Conservation (phyloP, 1,140 invertebrate genomes). For the Drosophila takahashii region DNA sequence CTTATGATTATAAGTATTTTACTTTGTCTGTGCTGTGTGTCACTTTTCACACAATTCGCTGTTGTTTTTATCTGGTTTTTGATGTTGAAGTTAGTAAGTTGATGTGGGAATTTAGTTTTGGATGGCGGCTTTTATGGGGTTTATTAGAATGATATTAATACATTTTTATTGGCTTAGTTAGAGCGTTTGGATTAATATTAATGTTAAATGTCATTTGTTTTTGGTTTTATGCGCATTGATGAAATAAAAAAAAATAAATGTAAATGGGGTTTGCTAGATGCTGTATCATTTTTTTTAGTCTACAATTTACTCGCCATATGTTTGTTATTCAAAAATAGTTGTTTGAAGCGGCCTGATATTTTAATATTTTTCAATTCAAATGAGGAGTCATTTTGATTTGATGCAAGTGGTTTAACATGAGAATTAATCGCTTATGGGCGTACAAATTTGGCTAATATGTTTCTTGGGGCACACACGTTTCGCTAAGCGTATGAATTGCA, state of each 20-base stretch:
- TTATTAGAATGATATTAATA: conserved; percentile 26
- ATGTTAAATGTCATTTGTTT: conserved; percentile 57
- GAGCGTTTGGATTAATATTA: conserved; percentile 42
- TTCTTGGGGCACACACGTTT: conserved; percentile 41
- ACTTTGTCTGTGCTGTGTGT: conserved; percentile 16
- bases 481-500: conserved; percentile 12
- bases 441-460: conserved; percentile 18
- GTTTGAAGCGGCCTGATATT: neutral
- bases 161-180: conserved; percentile 31
- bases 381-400: neutral
- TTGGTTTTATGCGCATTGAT: conserved; percentile 52
- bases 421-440: conserved; percentile 7
- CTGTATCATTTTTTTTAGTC: conserved; percentile 2
- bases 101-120: conserved; percentile 29
- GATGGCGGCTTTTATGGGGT: conserved; percentile 17
- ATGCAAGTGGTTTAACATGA: neutral
- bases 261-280: conserved; percentile 2
- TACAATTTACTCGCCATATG: conserved; percentile 19
- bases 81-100: conserved; percentile 18
- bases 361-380: neutral
- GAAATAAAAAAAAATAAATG: neutral
- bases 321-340: neutral
- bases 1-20: conserved; percentile 10
- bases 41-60: conserved; percentile 12
- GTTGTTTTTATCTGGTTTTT: conserved; percentile 9